phyloP scores from a whole-genome alignment of 2,113 vertebrate species.

The Orycteropus afer region DNA sequence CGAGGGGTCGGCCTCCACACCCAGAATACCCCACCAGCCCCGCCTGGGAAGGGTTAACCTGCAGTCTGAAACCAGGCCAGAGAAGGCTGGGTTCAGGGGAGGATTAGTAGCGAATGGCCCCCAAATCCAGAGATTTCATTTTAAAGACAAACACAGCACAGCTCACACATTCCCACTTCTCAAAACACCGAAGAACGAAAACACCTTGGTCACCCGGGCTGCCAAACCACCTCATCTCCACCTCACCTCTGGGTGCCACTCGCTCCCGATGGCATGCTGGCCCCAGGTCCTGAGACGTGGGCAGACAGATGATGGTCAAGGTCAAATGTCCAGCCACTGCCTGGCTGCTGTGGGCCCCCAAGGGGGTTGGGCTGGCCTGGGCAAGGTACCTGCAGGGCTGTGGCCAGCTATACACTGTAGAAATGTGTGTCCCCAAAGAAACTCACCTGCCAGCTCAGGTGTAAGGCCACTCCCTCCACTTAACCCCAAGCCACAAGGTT shows the following conservation, averaged over 20 bases:
- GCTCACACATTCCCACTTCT: not conserved
- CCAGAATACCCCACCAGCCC: not conserved
- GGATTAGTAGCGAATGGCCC: not conserved
- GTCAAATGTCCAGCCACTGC: too few species aligned
- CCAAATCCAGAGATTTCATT: not conserved
- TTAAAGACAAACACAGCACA: not conserved
- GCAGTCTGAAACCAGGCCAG: not conserved
- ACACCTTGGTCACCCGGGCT: accelerated
- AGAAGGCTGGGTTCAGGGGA: not conserved
- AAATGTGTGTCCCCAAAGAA: not conserved
- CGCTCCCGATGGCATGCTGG: not conserved
- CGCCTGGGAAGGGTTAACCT: not conserved
- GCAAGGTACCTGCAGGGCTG: not conserved
- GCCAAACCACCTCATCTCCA: not conserved
- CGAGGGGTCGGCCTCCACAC: not conserved
- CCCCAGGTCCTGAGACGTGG: accelerated
- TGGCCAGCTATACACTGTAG: accelerated
- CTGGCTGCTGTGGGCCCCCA: not conserved
- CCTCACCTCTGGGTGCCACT: constrained; percentile 27
- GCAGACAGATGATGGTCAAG: accelerated
- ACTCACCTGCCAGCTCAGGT: not conserved
- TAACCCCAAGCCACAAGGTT: not conserved
- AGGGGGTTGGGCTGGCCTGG: accelerated
- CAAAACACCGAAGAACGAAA: accelerated
- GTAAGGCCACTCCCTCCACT: not conserved